Conservation (phyloP, 2,113 vertebrate species). For the Tenrec ecaudatus region DNA sequence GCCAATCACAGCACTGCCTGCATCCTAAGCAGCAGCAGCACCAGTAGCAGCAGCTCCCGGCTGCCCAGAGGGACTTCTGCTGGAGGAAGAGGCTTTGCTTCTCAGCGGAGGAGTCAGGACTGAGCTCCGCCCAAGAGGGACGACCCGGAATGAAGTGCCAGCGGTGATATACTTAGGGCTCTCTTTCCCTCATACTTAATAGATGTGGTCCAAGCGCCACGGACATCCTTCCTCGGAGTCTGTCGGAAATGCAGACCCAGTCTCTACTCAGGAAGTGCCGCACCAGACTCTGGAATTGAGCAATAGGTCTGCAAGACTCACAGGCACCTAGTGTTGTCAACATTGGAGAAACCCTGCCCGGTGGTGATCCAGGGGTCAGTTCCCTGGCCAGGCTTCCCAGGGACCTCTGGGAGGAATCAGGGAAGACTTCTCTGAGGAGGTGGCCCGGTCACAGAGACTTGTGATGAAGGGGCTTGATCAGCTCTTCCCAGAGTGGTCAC, state of each 20-base stretch:
- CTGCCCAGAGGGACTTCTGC: neutral
- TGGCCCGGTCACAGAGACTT: neutral
- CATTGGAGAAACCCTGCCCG: neutral
- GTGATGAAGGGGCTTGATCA: neutral
- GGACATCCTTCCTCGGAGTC: neutral
- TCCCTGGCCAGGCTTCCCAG: neutral
- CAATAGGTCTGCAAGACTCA: neutral
- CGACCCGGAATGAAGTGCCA: neutral
- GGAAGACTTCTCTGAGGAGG: neutral
- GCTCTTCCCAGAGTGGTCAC: neutral
- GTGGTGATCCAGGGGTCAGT: neutral
- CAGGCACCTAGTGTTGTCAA: neutral
- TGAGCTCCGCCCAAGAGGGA: neutral
- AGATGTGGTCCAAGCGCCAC: neutral
- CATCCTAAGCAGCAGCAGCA: neutral
- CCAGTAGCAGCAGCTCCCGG: neutral
- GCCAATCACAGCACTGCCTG: neutral
- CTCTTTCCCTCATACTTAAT: too few species aligned
- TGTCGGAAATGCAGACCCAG: neutral
- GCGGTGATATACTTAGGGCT: too few species aligned
- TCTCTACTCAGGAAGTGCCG: neutral
- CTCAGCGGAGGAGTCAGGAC: neutral
- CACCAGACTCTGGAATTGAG: neutral
- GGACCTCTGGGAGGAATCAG: neutral
- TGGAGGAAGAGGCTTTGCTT: neutral